These are phyloP conservation scores for Chlorodrepanis virens DNA, from an alignment of 2,113 vertebrate species.

Conservation along the genomic window DNA sequence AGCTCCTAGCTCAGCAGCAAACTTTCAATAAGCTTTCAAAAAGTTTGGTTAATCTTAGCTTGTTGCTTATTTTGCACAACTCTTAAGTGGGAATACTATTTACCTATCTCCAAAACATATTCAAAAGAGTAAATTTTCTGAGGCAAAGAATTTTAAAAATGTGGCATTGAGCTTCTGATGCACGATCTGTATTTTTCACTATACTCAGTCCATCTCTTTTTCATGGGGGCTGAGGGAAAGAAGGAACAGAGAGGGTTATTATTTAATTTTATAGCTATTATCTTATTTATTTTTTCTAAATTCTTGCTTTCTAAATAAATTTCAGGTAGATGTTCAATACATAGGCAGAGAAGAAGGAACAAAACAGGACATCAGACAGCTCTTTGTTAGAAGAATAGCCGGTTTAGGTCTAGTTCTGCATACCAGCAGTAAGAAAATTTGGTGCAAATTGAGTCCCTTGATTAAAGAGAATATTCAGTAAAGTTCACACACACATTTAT, in stretches of 20 bases:
- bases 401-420: background rate
- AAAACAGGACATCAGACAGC: background rate
- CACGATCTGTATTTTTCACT: background rate
- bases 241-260: background rate
- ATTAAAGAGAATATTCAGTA: background rate
- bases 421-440: background rate
- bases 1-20: background rate
- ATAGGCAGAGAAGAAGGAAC: background rate
- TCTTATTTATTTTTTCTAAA: background rate
- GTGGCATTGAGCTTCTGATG: background rate
- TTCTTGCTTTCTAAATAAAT: background rate
- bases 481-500: background rate
- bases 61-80: background rate
- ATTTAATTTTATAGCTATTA: background rate
- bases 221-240: background rate
- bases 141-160: background rate
- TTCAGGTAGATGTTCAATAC: background rate
- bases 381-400: background rate
- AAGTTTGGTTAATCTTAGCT: background rate
- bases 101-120: background rate
- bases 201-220: background rate
- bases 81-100: background rate
- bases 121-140: background rate
- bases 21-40: rapidly evolving
- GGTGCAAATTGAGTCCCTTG: background rate